These are phyloP conservation scores for Harmothoe impar DNA, from an alignment of 2,888 invertebrate genomes.

Conservation along the genomic window DNA sequence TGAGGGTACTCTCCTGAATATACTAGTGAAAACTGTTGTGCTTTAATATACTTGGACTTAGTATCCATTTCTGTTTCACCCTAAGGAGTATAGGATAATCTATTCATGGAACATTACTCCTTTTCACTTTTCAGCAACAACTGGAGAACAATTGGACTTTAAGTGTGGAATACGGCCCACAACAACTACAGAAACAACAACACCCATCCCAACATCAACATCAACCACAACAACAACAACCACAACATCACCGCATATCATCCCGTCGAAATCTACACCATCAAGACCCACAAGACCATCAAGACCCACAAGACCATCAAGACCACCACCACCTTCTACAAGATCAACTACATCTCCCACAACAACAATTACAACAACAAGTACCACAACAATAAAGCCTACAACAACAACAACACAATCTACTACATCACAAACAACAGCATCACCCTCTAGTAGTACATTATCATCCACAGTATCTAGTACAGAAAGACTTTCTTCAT, in stretches of 20 bases:
- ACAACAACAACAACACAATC: conserved; percentile 31
- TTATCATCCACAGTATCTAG: neutral
- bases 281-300: neutral
- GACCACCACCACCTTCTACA: neutral
- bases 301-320: neutral
- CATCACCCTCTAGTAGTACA: neutral
- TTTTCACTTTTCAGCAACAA: conserved; percentile 58
- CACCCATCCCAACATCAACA: conserved; percentile 17
- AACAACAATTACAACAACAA: conserved; percentile 25
- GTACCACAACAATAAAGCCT: neutral
- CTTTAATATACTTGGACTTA: too few species aligned
- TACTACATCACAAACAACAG: neutral
- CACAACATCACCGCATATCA: neutral
- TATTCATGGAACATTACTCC: too few species aligned
- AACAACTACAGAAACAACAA: conserved; percentile 35
- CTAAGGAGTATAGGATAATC: neutral
- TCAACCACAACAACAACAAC: neutral
- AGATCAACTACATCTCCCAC: conserved; percentile 22
- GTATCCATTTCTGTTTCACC: neutral
- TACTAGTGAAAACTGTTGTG: too few species aligned
- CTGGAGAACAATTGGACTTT: conserved; percentile 35
- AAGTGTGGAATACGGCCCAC: conserved; percentile 12
- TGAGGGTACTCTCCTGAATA: too few species aligned
- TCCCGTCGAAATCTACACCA: neutral
- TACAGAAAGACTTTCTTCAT: neutral